Base-by-base conservation (phyloP, 53 echinoderm and acorn worm species). In the Apostichopus leukothele region DNA sequence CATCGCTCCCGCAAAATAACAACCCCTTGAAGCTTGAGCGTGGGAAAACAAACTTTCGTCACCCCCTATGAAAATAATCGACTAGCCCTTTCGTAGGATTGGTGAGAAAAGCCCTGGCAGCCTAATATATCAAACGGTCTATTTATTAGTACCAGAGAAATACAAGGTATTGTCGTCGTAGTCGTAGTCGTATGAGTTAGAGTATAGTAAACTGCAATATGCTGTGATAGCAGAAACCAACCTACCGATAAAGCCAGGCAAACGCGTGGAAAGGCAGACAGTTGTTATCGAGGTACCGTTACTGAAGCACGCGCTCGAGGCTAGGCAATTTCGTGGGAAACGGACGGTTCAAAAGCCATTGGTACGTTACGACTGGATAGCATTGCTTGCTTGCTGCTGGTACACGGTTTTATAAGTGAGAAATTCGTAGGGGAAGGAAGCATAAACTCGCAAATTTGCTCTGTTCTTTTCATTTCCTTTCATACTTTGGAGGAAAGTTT, bases 111-210 rank as follows among this genome's bases (percentile, higher is more conserved):
- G 67, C 55, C 81, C 81, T 81, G 81, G 81, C 81, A 81, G 81
- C 81, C 81, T 81, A 81, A 81, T 81, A 81, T 81, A 81, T 81
- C 81, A 81, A 81, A 81, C 81, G 81, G 81, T n/a, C 81, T 81
- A 81, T 81, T 81, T 81, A 81, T 81, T 81, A 81, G 81, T 81
- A 59, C 81, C 81, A 14, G n/a, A 51, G 55, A 81, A 59, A 81
- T 81, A 81, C 39, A 39, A 39, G 81, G 55, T 57, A 81, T 81
- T 81, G 81, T 54, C 81, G 81, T 54, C 55, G 53, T 39, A 2
- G 25, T 25, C 0, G 25, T 25, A 0, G 39, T 39, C 39, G 39
- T 39, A 39, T 39, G 39, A 39, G 39, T 25, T 39, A 39, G 39
- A 39, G 39, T 39, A 25, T 54, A 22, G 81, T 81, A 81, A 81